phyloP scores from a whole-genome alignment of 2,888 invertebrate species.

The Tenodera sinensis region DNA sequence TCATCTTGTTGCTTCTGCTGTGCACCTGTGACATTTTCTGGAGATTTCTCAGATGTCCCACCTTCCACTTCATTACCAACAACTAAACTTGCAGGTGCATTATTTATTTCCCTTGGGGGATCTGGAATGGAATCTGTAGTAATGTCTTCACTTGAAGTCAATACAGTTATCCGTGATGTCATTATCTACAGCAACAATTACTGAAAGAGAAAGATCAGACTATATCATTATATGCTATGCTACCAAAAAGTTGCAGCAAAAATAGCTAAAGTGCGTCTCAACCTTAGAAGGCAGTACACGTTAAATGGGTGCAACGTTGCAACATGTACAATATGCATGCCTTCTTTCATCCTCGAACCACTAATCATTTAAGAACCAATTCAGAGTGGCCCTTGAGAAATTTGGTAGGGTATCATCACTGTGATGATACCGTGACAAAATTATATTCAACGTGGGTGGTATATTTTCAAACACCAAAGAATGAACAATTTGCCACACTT shows the following conservation, averaged over 20 bases:
- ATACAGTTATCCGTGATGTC: not conserved
- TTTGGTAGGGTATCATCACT: no score
- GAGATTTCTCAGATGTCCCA: not conserved
- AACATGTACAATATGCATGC: no score
- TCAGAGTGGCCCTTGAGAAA: no score
- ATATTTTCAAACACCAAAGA: no score
- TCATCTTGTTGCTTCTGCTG: not conserved
- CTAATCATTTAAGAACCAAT: no score
- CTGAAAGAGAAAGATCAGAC: not conserved
- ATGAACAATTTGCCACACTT: no score
- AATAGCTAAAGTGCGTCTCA: no score
- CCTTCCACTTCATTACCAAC: not conserved
- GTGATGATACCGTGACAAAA: no score
- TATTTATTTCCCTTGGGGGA: not conserved
- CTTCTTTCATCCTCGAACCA: no score
- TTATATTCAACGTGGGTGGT: no score
- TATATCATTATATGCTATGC: not conserved
- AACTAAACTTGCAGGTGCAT: not conserved
- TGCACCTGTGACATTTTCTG: not conserved
- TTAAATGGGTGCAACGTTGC: no score
- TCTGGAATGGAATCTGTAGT: slow-evolving; percentile 1
- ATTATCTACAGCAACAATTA: not conserved
- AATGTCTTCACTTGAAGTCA: not conserved
- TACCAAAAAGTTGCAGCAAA: not conserved
- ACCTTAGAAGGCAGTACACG: no score